Conservation (phyloP, 2,888 invertebrate genomes). For the Phaedon cochleariae region DNA sequence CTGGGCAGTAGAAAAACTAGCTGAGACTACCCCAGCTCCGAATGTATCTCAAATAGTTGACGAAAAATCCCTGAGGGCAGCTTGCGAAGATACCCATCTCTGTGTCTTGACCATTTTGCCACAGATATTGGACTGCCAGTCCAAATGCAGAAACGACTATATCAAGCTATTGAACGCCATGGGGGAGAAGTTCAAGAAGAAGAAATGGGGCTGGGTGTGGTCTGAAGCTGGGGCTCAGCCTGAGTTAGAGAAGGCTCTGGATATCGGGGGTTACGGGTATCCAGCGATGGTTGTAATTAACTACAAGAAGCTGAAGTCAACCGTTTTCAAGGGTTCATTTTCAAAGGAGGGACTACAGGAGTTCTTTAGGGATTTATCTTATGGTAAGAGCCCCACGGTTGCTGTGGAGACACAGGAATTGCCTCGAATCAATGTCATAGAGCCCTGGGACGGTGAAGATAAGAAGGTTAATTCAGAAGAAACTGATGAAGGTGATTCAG, state of each 20-base stretch:
- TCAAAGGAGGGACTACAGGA: conserved; percentile 24
- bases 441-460: not conserved
- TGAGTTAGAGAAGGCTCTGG: conserved; percentile 82
- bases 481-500: too few relatives aligned
- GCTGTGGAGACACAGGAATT: not conserved
- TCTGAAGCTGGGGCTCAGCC: conserved; percentile 84
- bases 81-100: conserved; percentile 84
- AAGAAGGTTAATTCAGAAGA: not conserved
- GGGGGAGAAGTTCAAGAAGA: conserved; percentile 89
- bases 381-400: not conserved
- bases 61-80: conserved; percentile 65
- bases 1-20: conserved; percentile 81
- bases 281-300: conserved; percentile 96
- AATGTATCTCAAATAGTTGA: conserved; percentile 23
- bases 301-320: conserved; percentile 84
- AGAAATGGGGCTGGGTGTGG: conserved; percentile 97
- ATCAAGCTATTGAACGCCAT: conserved; percentile 73
- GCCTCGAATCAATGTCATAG: not conserved
- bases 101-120: conserved; percentile 91
- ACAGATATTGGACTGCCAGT: conserved; percentile 92
- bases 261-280: conserved; percentile 88
- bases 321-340: conserved; percentile 24
- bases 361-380: conserved; percentile 14
- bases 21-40: conserved; percentile 82
- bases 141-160: conserved; percentile 87